Base-by-base conservation (phyloP, 1,140 invertebrate species). In the Drosophila sechellia region DNA sequence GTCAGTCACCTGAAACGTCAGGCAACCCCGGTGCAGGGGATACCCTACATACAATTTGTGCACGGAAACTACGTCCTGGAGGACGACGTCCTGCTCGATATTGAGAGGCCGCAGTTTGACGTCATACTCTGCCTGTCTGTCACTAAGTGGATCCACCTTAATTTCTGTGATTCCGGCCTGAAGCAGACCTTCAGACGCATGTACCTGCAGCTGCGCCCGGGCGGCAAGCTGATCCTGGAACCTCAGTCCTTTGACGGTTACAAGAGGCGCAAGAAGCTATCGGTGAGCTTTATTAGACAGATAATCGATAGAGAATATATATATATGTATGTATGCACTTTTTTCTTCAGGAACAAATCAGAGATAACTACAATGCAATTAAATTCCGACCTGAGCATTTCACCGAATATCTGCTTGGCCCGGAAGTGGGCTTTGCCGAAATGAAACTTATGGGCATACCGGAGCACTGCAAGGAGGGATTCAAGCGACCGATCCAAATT, bases 101-200 rank as follows among this genome's bases (percentile, higher is more conserved):
- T 95, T 35, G 96, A 98, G 85, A 95, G 95, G 64, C 95, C 96
- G 25, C 97, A 99, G 91, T 99, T 97, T 92, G 98, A 99, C 93
- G 94, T 96, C 17, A 99, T 99, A 70, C 92, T 99, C 1, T 99
- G 98, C 89, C 93, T 99, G 2, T 98, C 97, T 15, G 95, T 99
- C 17, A 99, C 98, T 1, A 99, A 99, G 93, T 99, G 99, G 98
- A 95, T 99, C 81, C 99, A 99, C 92, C 93, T 99, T 4, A 99
- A 99, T 93, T 98, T 96, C 94, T 97, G 98, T 25, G 99, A 99
- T 93, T 94, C 94, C n/a, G 99, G 98, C 1, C 90, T 99, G 12
- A 99, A 98, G 92, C 94, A 97, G 63, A 95, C 97, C 31, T 99
- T 99, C 92, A 95, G 96, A 63, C 94, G 98, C 17, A 98, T 98